A percentile compares a stretch with the other conserved stretches of the same genome.
Conservation (phyloP, 1,140 invertebrate genomes). For the Drosophila mayri region DNA sequence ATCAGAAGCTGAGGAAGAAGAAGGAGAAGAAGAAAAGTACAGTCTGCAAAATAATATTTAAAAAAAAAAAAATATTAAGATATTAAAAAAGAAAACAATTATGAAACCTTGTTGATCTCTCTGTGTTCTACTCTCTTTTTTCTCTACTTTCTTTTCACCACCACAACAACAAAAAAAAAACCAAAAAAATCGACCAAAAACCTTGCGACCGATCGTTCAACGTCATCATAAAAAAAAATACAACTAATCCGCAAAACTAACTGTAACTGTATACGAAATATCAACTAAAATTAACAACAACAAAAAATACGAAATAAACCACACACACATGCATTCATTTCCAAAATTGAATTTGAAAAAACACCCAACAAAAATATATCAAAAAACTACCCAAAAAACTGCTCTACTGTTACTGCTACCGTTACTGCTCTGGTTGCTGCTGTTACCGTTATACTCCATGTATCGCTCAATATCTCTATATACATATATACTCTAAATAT, state of each 20-base stretch:
- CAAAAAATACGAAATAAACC: conserved; percentile 1
- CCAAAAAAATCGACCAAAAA: conserved; percentile 53
- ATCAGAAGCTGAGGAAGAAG: conserved; percentile 54
- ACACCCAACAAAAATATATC: not conserved
- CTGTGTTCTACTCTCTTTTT: conserved; percentile 75
- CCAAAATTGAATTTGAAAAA: conserved; percentile 34
- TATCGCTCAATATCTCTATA: conserved; percentile 45
- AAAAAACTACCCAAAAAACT: conserved; percentile 17
- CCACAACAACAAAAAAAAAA: conserved; percentile 46
- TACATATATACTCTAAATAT: conserved; percentile 22
- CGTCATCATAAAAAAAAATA: conserved; percentile 47
- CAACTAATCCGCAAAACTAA: conserved; percentile 59
- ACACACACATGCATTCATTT: conserved; percentile 52
- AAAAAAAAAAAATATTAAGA: conserved; percentile 19
- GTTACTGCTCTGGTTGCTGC: conserved; percentile 60
- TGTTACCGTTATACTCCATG: conserved; percentile 64
- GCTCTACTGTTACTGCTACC: conserved; percentile 58
- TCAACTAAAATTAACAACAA: conserved; percentile 59
- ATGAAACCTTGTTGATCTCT: conserved; percentile 72
- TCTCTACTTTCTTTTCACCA: conserved; percentile 75
- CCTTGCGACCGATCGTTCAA: conserved; percentile 74
- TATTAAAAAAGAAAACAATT: conserved; percentile 11
- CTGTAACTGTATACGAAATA: conserved; percentile 64
- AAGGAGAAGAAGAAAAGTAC: conserved; percentile 51
- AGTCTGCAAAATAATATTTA: conserved; percentile 42